phyloP scores from a whole-genome alignment of 2,113 vertebrate species.

The Microcebus tavaratra region DNA sequence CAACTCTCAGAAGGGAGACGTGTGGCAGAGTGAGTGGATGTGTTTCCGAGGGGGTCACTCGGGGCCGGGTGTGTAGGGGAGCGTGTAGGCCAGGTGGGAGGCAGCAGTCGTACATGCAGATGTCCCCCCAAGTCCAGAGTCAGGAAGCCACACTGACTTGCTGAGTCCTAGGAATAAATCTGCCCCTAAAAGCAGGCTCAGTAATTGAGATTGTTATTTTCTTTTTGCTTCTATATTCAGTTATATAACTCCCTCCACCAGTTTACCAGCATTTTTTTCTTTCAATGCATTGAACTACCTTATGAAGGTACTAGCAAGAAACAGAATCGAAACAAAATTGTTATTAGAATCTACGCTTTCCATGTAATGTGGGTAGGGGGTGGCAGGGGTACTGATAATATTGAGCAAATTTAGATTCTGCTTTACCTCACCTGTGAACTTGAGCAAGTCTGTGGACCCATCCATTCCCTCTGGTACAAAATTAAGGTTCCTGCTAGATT shows the following conservation, averaged over 20 bases:
- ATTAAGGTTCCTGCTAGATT: background rate
- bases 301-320: background rate
- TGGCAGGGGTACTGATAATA: background rate
- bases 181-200: background rate
- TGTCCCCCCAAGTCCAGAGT: background rate
- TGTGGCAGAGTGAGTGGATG: background rate
- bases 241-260: background rate
- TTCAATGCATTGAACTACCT: background rate
- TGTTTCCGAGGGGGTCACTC: background rate
- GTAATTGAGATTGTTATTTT: background rate
- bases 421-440: background rate
- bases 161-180: background rate
- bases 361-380: no score
- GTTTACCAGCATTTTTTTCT: background rate
- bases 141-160: background rate
- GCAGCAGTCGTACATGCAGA: no score
- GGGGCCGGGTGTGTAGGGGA: background rate
- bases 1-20: background rate
- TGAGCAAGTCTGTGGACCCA: background rate
- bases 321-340: background rate
- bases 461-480: background rate
- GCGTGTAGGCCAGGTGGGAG: fast-evolving
- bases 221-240: background rate
- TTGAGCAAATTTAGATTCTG: background rate
- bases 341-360: background rate